A percentile compares a stretch with the other conserved stretches of the same genome.
These are phyloP conservation scores for Lymantria dispar DNA, from an alignment of 2,888 invertebrate species.

Conservation along the genomic window DNA sequence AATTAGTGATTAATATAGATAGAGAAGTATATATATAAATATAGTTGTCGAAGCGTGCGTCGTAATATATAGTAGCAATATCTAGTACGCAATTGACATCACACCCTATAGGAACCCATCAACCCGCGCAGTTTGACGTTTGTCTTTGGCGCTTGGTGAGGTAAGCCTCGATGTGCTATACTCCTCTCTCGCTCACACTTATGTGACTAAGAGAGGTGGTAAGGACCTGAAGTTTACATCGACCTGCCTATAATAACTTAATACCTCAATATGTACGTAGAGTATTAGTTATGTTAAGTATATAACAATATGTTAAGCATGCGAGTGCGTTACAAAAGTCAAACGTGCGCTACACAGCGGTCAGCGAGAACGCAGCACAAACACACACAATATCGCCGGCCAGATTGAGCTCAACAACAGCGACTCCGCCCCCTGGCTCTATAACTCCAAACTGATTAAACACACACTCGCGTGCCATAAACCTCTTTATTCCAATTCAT, in stretches of 20 bases:
- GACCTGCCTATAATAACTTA: constrained; percentile 11
- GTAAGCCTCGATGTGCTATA: constrained; percentile 28
- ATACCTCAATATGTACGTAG: constrained; percentile 4
- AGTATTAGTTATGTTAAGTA: constrained; percentile 33
- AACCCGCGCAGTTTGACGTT: constrained; percentile 52
- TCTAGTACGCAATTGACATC: constrained; percentile 38
- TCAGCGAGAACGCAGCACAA: constrained; percentile 63
- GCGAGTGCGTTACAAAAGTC: constrained; percentile 61
- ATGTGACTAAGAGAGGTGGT: constrained; percentile 54
- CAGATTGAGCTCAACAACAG: constrained; percentile 68
- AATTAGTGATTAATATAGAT: constrained; percentile 50
- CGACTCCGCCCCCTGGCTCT: constrained; percentile 47
- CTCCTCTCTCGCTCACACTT: constrained; percentile 51
- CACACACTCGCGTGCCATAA: constrained; percentile 34
- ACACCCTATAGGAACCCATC: constrained; percentile 37
- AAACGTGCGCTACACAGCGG: constrained; percentile 54
- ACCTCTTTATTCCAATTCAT: constrained; percentile 10
- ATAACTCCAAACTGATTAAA: constrained; percentile 65
- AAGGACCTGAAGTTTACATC: constrained; percentile 37
- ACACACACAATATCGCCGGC: constrained; percentile 80
- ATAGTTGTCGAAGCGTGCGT: constrained; percentile 54
- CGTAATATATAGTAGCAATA: constrained; percentile 20
- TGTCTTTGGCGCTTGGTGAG: constrained; percentile 41
- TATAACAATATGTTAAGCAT: constrained; percentile 36
- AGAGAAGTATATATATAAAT: constrained; percentile 42